Percentiles rank a stretch among this genome's conserved stretches.
These are phyloP conservation scores for Alligator mississippiensis DNA, from an alignment of 2,113 vertebrate genomes.

Conservation along the genomic window DNA sequence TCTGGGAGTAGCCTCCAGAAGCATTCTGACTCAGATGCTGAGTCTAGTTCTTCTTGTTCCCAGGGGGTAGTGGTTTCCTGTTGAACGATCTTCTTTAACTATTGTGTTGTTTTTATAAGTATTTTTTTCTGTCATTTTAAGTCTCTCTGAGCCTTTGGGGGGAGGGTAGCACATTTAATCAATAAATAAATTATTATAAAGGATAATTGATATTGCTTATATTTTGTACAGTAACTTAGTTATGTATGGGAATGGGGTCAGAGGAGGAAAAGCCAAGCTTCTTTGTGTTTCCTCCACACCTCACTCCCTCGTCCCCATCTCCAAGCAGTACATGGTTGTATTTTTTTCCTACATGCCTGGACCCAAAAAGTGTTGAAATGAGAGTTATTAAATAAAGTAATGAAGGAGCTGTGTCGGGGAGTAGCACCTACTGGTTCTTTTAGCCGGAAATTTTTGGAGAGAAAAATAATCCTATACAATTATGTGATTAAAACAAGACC, in stretches of 20 bases:
- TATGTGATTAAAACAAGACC: background rate
- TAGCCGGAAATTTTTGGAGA: background rate
- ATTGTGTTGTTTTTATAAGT: background rate
- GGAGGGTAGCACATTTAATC: too few relatives aligned
- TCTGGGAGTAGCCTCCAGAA: slow-evolving; percentile 29
- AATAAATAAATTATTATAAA: too few relatives aligned
- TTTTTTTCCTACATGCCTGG: background rate
- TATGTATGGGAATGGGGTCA: background rate
- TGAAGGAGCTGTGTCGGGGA: background rate
- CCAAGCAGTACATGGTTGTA: background rate
- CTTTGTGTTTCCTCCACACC: background rate
- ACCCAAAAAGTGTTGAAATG: fast-evolving
- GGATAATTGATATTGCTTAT: too few relatives aligned
- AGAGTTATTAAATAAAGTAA: background rate
- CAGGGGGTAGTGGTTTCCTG: slow-evolving; percentile 30
- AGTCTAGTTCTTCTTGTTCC: slow-evolving; percentile 37
- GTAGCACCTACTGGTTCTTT: background rate
- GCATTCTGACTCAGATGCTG: slow-evolving; percentile 45
- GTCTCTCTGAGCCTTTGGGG: too few relatives aligned
- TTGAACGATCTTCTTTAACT: background rate
- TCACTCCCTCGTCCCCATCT: background rate
- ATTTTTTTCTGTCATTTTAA: too few relatives aligned
- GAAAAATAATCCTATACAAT: background rate
- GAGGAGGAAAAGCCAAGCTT: background rate
- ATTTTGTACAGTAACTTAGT: too few relatives aligned